Evolutionary conservation across 2,888 invertebrate genomes (phyloP).

Genomic region (Sinotaia quadrata): DNA sequence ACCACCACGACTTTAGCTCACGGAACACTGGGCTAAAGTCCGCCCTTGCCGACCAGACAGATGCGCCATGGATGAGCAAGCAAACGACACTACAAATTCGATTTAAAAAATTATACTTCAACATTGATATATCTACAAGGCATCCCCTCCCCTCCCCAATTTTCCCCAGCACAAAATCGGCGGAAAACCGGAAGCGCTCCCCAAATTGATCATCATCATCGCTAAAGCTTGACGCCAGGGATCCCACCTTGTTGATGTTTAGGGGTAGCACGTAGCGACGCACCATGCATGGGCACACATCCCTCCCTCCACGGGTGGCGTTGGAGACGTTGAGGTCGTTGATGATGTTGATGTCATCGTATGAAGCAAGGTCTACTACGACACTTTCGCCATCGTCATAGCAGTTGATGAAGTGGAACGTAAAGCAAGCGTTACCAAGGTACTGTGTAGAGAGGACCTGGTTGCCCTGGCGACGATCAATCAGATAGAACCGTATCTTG

Average conservation of each 20-base stretch:
- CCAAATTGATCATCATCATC: too few species aligned
- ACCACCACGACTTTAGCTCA: too few species aligned
- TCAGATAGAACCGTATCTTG: constrained; percentile 19
- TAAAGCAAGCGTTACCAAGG: constrained; percentile 71
- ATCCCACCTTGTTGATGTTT: constrained; percentile 34
- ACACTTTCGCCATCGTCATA: constrained; percentile 78
- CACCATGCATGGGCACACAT: constrained; percentile 2
- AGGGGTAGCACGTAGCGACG: constrained; percentile 12
- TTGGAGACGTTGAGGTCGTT: constrained; percentile 53
- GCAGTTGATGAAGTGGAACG: constrained; percentile 80
- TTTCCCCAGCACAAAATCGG: too few species aligned
- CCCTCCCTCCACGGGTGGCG: neutral
- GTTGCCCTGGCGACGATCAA: constrained; percentile 21
- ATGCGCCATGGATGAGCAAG: too few species aligned
- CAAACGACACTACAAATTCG: too few species aligned
- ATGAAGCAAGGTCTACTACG: constrained; percentile 48
- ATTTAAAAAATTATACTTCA: too few species aligned
- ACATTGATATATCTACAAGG: too few species aligned
- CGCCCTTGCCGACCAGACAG: too few species aligned
- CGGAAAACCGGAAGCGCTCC: too few species aligned
- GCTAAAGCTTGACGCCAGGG: too few species aligned
- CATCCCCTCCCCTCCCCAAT: too few species aligned
- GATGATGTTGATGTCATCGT: constrained; percentile 53
- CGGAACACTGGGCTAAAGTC: too few species aligned
- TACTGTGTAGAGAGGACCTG: constrained; percentile 12